phyloP scores from a whole-genome alignment of 1,140 invertebrate species.

The Lamellibrachia luymesi region DNA sequence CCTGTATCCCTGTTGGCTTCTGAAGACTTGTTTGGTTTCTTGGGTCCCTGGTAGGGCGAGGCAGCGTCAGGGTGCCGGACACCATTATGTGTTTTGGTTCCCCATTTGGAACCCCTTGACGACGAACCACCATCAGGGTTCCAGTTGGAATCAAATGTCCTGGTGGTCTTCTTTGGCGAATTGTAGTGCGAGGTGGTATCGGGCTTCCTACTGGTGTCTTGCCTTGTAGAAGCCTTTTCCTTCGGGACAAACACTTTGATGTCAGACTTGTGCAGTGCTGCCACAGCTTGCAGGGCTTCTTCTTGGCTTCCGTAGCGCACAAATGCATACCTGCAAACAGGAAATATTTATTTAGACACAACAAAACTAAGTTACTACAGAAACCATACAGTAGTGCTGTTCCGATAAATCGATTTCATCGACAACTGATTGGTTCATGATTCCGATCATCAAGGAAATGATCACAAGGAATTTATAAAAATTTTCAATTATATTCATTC shows the following conservation, averaged over 20 bases:
- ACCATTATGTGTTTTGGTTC: too few species aligned
- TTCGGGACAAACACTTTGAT: neutral
- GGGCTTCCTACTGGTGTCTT: neutral
- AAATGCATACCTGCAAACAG: neutral
- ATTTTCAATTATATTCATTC: too few species aligned
- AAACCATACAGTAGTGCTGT: too few species aligned
- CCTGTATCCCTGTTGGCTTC: neutral
- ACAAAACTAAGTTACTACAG: too few species aligned
- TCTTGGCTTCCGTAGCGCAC: neutral
- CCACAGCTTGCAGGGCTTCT: neutral
- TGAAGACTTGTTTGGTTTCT: neutral
- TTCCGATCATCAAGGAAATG: too few species aligned
- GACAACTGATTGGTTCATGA: too few species aligned
- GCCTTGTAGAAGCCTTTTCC: neutral
- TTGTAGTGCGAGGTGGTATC: neutral
- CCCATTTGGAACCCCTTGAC: too few species aligned
- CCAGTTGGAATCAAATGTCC: neutral
- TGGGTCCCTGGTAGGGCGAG: neutral
- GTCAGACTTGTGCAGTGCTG: neutral
- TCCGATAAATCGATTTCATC: too few species aligned
- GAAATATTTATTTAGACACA: neutral
- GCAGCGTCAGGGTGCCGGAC: too few species aligned
- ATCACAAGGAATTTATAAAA: too few species aligned
- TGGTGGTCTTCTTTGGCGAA: neutral
- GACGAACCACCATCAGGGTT: neutral